Evolutionary conservation across 2,888 invertebrate genomes (phyloP).

Genomic region (Pachymerium ferrugineum): DNA sequence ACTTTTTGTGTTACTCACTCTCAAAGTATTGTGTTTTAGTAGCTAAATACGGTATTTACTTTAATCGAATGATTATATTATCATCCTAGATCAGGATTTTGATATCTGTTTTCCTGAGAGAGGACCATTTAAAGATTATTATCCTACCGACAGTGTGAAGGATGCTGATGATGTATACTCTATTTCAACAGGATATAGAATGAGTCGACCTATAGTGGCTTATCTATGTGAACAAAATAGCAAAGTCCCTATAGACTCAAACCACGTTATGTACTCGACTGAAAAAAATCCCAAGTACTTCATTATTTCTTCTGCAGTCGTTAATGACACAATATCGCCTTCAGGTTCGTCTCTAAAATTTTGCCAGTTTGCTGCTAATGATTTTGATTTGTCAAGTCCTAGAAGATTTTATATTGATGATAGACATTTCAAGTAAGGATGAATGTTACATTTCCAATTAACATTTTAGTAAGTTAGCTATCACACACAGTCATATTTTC

Average conservation of each 20-base stretch:
- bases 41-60: too few species aligned
- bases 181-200: background rate
- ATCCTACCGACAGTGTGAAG: background rate
- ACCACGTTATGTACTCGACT: background rate
- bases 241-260: background rate
- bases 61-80: too few species aligned
- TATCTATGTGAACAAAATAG: background rate
- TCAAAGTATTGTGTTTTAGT: too few species aligned
- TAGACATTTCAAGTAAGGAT: background rate
- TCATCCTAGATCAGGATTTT: background rate
- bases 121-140: conserved; percentile 9
- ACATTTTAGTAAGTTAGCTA: too few species aligned
- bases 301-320: background rate
- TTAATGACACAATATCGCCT: background rate
- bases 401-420: background rate
- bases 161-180: conserved; percentile 6
- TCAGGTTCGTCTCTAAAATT: background rate
- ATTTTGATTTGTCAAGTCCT: background rate
- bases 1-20: too few species aligned
- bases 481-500: too few species aligned
- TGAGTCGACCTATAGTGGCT: conserved; percentile 25
- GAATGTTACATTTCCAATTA: too few species aligned
- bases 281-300: background rate
- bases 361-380: conserved; percentile 29
- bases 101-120: background rate